Conservation (phyloP, 2,888 invertebrate genomes). For the Corythucha ciliata region DNA sequence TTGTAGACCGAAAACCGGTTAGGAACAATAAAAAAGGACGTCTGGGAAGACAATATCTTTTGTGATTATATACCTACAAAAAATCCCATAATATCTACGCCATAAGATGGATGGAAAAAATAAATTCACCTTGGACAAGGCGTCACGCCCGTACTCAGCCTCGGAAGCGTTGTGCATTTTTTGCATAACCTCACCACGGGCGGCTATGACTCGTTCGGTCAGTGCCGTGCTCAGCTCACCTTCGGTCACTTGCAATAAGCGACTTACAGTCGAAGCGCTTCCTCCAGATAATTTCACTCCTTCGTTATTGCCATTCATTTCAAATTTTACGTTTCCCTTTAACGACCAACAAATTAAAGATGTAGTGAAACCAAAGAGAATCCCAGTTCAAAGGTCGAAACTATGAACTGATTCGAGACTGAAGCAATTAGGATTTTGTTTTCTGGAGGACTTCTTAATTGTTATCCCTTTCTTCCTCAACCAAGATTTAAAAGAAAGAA, state of each 20-base stretch:
- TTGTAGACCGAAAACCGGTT: too few species aligned
- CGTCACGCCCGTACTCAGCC: slow-evolving; percentile 82
- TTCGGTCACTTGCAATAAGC: slow-evolving; percentile 55
- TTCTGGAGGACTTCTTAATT: too few species aligned
- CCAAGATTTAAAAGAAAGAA: too few species aligned
- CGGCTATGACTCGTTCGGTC: slow-evolving; percentile 81
- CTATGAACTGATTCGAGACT: too few species aligned
- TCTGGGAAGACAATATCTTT: too few species aligned
- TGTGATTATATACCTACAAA: too few species aligned
- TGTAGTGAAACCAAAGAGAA: background rate
- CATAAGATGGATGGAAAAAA: too few species aligned
- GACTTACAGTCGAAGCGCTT: slow-evolving; percentile 50
- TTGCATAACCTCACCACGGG: slow-evolving; percentile 82
- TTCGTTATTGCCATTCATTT: slow-evolving; percentile 46
- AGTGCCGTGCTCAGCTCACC: slow-evolving; percentile 63
- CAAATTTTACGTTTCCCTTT: slow-evolving; percentile 55
- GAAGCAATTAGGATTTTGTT: too few species aligned
- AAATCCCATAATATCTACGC: too few species aligned
- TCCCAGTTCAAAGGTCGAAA: too few species aligned
- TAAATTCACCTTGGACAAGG: slow-evolving; percentile 68
- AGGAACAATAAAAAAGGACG: too few species aligned
- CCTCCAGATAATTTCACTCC: slow-evolving; percentile 48
- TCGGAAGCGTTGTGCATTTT: slow-evolving; percentile 80
- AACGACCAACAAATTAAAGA: slow-evolving; percentile 31
- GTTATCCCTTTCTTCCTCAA: too few species aligned